A percentile compares a stretch with the other conserved stretches of the same genome.
Evolutionary conservation across 2,888 invertebrate species (phyloP).

Genomic region (Tribolium freemani): DNA sequence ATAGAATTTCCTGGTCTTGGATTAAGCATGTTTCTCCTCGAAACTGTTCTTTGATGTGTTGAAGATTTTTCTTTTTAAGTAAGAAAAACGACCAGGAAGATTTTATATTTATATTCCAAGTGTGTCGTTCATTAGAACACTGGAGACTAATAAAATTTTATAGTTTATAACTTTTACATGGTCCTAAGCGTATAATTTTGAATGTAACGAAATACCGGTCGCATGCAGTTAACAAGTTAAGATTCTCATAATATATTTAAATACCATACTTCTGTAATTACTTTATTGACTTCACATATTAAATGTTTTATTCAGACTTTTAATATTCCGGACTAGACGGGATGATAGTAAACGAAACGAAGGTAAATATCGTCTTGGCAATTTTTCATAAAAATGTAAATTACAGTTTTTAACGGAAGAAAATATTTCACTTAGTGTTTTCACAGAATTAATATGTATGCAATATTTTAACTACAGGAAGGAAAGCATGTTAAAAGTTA

Average conservation of each 20-base stretch:
- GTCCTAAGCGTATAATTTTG: constrained; percentile 28
- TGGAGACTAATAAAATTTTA: constrained; percentile 35
- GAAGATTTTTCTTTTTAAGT: constrained; percentile 25
- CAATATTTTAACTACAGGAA: background rate
- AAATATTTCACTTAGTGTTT: constrained; percentile 2
- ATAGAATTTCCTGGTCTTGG: background rate
- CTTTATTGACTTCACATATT: background rate
- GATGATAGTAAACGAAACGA: background rate
- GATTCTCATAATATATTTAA: background rate
- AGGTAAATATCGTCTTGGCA: background rate
- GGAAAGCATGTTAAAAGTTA: background rate
- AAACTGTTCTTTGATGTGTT: background rate
- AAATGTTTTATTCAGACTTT: background rate
- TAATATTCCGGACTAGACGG: background rate
- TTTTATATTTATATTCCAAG: constrained; percentile 29
- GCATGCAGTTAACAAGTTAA: background rate
- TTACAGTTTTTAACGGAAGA: constrained; percentile 2
- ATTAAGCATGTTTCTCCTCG: background rate
- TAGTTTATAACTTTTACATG: constrained; percentile 39
- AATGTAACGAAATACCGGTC: constrained; percentile 25
- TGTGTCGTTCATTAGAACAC: constrained; percentile 38
- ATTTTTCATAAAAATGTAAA: constrained; percentile 4
- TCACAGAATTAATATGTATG: constrained; percentile 2
- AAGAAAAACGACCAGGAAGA: constrained; percentile 12
- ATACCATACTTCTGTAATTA: background rate